Base-by-base conservation (phyloP, 2,888 invertebrate species). In the Himalopsyche tibetana region DNA sequence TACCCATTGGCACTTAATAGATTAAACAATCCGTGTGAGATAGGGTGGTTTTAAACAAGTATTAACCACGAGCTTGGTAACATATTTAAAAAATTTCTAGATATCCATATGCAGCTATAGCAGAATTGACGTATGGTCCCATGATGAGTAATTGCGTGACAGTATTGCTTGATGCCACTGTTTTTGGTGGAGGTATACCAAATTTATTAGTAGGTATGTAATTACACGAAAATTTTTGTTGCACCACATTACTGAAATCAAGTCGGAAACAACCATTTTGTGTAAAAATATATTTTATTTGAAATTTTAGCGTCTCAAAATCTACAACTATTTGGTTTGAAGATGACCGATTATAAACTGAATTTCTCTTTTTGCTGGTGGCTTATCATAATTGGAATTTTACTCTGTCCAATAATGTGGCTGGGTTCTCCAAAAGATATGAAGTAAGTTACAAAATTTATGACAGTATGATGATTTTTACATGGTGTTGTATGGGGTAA, bases 371-470 rank as follows among this genome's bases (percentile, higher is more conserved):
- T 96, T 91, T 98, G 98, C 90, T 95, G 96, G 89, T 97, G 97
- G 97, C 94, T 97, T 90, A 91, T 97, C 38, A 91, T 98, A 28
- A 93, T 98, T 3, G 97, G 96, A 0, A 90, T 95, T 2, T 90
- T 96, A 83, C 93, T 98, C 38, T 96, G 96, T 89, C 98, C 98
- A 0, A 91, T 97, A 83, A 95, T 97, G 94, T 98, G 97, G 97
- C 94, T 98, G 8, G 98, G 97, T 82, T 97, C 97, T 88, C 98
- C 98, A 0, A 97, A 97, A 91, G 97, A 98, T 90, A 97, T 98
- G 96, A 97, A 97, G 98, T 97, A 91, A 94, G 87, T 56, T 51
- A 82, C 42, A 82, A n/a, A 8, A 51, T 0, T 51, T 15, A 51
- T 11, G 45, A 9, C 5, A 15, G 15, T 15, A 51, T 51, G 12